phyloP scores from a whole-genome alignment of 2,797 vertebrate species.

The Sebastes cheni region DNA sequence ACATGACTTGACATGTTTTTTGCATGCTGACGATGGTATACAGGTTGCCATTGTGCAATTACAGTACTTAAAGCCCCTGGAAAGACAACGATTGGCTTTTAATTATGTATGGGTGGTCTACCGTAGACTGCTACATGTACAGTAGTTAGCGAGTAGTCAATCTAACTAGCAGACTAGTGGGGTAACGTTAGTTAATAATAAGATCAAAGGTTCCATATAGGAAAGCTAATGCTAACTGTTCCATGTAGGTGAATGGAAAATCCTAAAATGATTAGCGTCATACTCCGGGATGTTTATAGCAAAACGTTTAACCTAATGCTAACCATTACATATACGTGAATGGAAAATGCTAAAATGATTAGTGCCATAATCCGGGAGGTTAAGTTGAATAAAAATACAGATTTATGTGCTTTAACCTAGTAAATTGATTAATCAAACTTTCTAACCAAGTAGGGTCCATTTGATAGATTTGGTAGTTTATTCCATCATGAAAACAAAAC shows the following conservation, averaged over 20 bases:
- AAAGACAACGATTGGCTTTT: not conserved
- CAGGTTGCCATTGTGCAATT: conserved; percentile 16
- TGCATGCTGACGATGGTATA: conserved; percentile 5
- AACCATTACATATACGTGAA: not conserved
- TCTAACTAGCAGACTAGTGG: no score
- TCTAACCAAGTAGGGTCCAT: not conserved
- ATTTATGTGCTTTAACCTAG: not conserved
- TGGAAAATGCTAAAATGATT: not conserved
- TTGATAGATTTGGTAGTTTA: not conserved
- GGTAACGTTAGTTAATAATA: no score
- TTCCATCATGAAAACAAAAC: not conserved
- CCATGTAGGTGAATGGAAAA: no score
- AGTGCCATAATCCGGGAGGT: no score
- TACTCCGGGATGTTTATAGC: no score
- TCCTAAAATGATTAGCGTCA: no score
- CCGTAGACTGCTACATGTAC: no score
- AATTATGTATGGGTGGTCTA: no score
- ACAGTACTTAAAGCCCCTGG: not conserved
- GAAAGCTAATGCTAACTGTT: no score
- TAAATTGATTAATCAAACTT: not conserved
- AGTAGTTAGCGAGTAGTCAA: not conserved
- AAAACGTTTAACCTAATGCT: not conserved
- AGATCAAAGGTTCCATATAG: no score
- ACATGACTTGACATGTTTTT: not conserved
- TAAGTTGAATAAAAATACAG: not conserved